Evolutionary conservation across 2,113 vertebrate genomes (phyloP).

Genomic region (Scartelaos histophorus): DNA sequence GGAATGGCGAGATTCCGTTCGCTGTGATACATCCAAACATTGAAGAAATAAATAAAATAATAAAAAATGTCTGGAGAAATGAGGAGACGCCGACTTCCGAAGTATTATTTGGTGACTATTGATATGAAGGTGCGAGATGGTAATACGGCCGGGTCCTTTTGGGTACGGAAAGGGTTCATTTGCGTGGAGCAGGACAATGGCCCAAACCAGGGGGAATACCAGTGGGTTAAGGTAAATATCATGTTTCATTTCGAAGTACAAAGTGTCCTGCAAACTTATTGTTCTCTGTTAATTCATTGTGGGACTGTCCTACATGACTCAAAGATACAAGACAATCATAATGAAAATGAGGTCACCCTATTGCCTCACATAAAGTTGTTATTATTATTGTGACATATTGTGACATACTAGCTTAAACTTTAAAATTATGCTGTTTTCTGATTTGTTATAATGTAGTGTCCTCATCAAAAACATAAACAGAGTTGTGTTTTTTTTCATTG

Average conservation of each 20-base stretch:
- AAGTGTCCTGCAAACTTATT: neutral
- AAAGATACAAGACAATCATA: neutral
- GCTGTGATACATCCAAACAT: neutral
- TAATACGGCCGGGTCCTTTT: conserved; percentile 73
- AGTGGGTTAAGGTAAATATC: conserved; percentile 75
- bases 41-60: neutral
- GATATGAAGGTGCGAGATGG: conserved; percentile 64
- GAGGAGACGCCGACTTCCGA: conserved; percentile 62
- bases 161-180: conserved; percentile 70
- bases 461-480: too few relatives aligned
- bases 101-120: conserved; percentile 66
- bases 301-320: neutral
- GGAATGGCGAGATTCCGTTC: neutral
- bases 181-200: conserved; percentile 69
- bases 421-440: too few relatives aligned
- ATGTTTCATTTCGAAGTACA: neutral
- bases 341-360: neutral
- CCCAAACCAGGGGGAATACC: conserved; percentile 46
- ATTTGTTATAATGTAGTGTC: too few relatives aligned
- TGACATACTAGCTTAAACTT: too few relatives aligned
- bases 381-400: too few relatives aligned
- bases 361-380: too few relatives aligned
- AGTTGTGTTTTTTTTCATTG: too few relatives aligned
- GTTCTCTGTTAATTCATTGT: neutral
- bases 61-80: conserved; percentile 66